These are phyloP conservation scores for Dicroscelio sp. DNA, from an alignment of 2,888 invertebrate genomes.

Conservation along the genomic window DNA sequence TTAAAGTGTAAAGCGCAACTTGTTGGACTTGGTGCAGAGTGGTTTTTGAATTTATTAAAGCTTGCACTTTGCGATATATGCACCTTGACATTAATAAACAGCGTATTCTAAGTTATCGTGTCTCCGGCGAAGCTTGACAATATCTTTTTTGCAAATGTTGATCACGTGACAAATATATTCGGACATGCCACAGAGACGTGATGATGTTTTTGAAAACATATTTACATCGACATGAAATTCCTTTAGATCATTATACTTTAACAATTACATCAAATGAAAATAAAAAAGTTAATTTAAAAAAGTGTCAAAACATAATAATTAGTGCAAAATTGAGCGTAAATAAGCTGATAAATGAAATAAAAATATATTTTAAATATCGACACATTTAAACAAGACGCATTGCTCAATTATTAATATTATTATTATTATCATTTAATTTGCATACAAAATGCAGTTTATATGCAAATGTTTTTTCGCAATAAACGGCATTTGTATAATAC, in stretches of 20 bases:
- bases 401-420: background rate
- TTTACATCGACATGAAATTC: no score
- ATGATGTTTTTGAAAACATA: constrained; percentile 28
- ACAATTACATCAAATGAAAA: no score
- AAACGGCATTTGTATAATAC: constrained; percentile 17
- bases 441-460: background rate
- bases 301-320: no score
- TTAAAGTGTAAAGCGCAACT: background rate
- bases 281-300: no score
- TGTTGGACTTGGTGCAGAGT: background rate
- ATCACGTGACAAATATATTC: constrained; percentile 56
- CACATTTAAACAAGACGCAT: background rate
- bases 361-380: no score
- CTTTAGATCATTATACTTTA: no score
- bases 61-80: constrained; percentile 48
- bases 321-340: no score
- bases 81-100: constrained; percentile 69
- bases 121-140: constrained; percentile 51
- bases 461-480: no score
- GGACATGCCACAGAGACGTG: constrained; percentile 53
- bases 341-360: no score
- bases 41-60: constrained; percentile 55
- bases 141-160: constrained; percentile 59
- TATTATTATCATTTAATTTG: background rate
- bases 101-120: constrained; percentile 51